Conservation (phyloP, 2,113 vertebrate genomes). For the Oreotragus oreotragus region DNA sequence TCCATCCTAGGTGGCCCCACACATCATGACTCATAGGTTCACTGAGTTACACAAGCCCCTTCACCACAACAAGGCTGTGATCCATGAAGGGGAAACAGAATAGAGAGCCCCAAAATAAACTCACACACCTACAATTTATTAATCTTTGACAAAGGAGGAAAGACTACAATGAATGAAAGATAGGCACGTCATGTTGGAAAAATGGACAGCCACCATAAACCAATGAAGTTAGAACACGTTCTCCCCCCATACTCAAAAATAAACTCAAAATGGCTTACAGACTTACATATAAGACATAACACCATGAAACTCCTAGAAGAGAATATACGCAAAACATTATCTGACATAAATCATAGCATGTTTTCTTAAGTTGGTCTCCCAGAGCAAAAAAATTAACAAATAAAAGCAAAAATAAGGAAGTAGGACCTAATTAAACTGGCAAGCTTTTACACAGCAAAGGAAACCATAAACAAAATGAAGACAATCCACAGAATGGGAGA, state of each 20-base stretch:
- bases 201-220: not conserved
- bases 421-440: not conserved
- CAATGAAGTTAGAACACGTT: not conserved
- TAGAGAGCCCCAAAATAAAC: not conserved
- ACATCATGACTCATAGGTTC: not conserved
- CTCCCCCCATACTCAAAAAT: not conserved
- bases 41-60: not conserved
- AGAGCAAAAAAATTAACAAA: not conserved
- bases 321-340: not conserved
- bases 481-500: not conserved
- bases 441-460: not conserved
- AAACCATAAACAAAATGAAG: not conserved
- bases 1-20: not conserved
- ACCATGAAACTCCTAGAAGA: not conserved
- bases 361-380: not conserved
- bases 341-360: not conserved
- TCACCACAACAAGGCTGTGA: not conserved
- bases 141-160: not conserved
- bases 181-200: accelerated
- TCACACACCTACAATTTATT: not conserved
- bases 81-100: not conserved
- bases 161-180: not conserved
- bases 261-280: not conserved
- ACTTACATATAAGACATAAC: not conserved
- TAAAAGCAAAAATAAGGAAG: not conserved